phyloP scores from a whole-genome alignment of 2,113 vertebrate species.

The Ameiurus melas region DNA sequence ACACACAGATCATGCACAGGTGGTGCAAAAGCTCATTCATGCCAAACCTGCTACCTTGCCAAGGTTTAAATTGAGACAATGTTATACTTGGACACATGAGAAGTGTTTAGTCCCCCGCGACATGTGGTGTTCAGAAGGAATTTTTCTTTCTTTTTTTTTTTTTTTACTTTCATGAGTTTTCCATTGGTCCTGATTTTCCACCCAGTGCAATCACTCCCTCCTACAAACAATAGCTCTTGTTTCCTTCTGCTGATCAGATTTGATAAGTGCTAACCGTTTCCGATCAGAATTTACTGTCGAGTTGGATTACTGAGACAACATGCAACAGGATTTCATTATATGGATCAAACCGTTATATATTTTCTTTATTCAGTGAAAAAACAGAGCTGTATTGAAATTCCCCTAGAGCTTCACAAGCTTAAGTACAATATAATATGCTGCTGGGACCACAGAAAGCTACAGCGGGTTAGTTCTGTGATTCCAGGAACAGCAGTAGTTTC shows the following conservation, averaged over 20 bases:
- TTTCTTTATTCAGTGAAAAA: conserved; percentile 5
- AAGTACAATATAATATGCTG: conserved; percentile 26
- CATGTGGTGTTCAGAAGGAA: conserved; percentile 24
- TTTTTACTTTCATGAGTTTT: conserved; percentile 42
- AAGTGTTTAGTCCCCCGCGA: conserved; percentile 22
- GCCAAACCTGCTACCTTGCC: background rate
- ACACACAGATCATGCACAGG: conserved; percentile 12
- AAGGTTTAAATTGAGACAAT: conserved; percentile 1
- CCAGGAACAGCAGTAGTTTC: conserved; percentile 37
- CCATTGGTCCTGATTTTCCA: conserved; percentile 41
- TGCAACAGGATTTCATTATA: background rate
- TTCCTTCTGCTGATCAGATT: conserved; percentile 16
- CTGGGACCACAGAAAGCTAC: conserved; percentile 13
- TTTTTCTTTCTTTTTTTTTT: background rate
- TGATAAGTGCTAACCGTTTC: conserved; percentile 7
- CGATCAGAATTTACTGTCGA: background rate
- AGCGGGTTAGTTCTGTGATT: conserved; percentile 14
- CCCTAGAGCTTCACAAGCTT: background rate
- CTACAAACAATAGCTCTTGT: conserved; percentile 44
- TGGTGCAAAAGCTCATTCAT: background rate
- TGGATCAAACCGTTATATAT: background rate
- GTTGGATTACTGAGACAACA: background rate
- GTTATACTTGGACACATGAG: conserved; percentile 19
- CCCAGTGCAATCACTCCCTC: conserved; percentile 29
- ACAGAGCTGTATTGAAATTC: background rate